Base-by-base conservation (phyloP, 2,888 invertebrate genomes). In the Andrena bicolor region DNA sequence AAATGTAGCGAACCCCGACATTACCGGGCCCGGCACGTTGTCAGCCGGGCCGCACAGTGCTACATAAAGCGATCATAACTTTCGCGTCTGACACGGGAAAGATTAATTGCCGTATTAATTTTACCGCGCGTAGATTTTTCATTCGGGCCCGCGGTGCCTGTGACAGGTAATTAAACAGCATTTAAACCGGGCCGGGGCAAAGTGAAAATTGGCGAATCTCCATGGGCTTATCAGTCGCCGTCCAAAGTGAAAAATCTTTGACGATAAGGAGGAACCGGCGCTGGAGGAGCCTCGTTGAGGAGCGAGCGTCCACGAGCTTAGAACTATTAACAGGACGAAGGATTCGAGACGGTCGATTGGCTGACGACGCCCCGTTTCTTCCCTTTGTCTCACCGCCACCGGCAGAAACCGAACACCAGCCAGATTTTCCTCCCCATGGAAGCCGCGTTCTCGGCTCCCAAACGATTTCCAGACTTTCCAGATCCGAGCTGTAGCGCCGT, bases 101-200 rank as follows among this genome's bases (percentile, higher is more conserved):
- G 82, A 84, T 85, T 84, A 85, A 85, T 85, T 69, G 82, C 64
- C 60, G 73, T 74, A 79, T 82, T 84, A 85, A 84, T 82, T 85
- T 80, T 68, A 60, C 73, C 56, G 7, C 58, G 63, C 35, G 71
- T 61, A 71, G 73, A 84, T 76, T 79, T 77, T 77, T 78, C 83
- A 75, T 76, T 69, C 79, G 41, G 13, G 69, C 20, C 74, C 72
- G 23, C 56, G 56, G 72, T 41, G 74, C 48, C 6, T 56, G 65
- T 75, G 82, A 76, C 82, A 82, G 79, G 76, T 76, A 82, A 85
- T 85, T 85, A 85, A 83, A 78, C 65, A 72, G 56, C 56, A 64
- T 81, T 85, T 83, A 83, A 81, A 71, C 68, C 32, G 68, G 48
- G 35, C 60, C 65, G n/a, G 49, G 68, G 16, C 26, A 81, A 66